Evolutionary conservation across 2,888 invertebrate genomes (phyloP), one percentile per base, ranked within the genome.

Genomic region (Ecliptopera silaceata): DNA sequence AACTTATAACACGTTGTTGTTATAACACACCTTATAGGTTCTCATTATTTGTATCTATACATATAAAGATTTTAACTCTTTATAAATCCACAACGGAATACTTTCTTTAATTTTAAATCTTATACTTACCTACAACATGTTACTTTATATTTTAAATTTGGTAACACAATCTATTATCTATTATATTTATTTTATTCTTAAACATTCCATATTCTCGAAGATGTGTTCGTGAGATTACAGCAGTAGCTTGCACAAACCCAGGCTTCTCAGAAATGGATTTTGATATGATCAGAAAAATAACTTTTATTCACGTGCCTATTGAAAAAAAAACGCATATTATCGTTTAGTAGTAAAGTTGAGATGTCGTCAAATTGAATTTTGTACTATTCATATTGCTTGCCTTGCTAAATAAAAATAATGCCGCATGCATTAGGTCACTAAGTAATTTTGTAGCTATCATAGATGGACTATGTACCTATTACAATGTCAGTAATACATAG

Each of bases 281-380:
- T 20, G 64, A 66, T 66, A 63, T 42, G 53, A 64, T 66, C 64
- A 41, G 43, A 57, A 51, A 42, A 54, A 32, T 32, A 17, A 55
- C 41, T 41, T 49, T 38, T 42, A 51, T 15, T 13, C 13, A 32
- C 39, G 31, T 42, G 20, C 17, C 51, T 51, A 18, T 51, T 38
- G 18, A 22, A 17, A 34, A 51, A n/a, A 41, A n/a, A 41, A 20
- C 11, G 36, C 36, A 36, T 15, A 15, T 5, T 15, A 31, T 31
- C 8, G 11, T n/a, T n/a, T n/a, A n/a, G n/a, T n/a, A n/a, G n/a
- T n/a, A n/a, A 11, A 22, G 13, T 34, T 22, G 13, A 36, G 5
- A 26, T 47, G 1, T 46, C 36, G 22, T 36, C 13, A 46, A n/a
- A 20, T 20, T 31, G 22, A 6, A 22, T 4, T 6, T 6, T 26